Base-by-base conservation (phyloP, 2,888 invertebrate genomes). In the Pristionchus entomophagus region DNA sequence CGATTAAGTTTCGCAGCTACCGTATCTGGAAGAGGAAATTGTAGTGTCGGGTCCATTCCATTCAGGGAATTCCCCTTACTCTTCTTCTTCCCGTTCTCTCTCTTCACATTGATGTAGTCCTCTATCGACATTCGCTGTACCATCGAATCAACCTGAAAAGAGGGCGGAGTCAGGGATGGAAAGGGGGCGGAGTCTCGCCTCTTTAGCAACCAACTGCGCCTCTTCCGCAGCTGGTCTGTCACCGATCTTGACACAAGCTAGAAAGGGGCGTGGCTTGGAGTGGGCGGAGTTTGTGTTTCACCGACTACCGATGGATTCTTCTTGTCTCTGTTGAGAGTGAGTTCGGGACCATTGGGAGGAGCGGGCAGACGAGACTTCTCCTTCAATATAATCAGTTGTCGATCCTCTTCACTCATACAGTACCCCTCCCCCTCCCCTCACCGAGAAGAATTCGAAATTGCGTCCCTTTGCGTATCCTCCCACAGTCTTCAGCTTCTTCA, bases 381-480 rank as follows among this genome's bases (percentile, higher is more conserved):
- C 83, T 83, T 45, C 26, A 32, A 14, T 14, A n/a, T 1, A 51
- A 4, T 29, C 49, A 26, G 5, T n/a, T 49, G 3, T 65, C 22
- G 32, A 65, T 12, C 29, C 29, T 12, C 22, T 12, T n/a, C 32
- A 32, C 6, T 35, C 14, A 14, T 35, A 35, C 35, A 65, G 65
- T 35, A 65, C 32, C 38, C 35, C 53, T n/a, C 26, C 62, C 83
- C 62, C n/a, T n/a, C n/a, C 32, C 12, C 53, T n/a, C 26, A 83
- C 83, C 62, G 83, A 83, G 22, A 83, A 32, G 49, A 83, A 83
- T 14, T 83, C 62, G 29, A 83, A 83, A 62, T 83, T 83, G 41
- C 45, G 38, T 29, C 62, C 49, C 62, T 83, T 83, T 45, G 83
- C 59, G 29, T 45, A 83, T 26, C 83, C 83, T 41, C 83, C 83